Evolutionary conservation across 2,797 vertebrate genomes (phyloP), one percentile per base, ranked within the genome.

Genomic region (Adelosebastes latens): DNA sequence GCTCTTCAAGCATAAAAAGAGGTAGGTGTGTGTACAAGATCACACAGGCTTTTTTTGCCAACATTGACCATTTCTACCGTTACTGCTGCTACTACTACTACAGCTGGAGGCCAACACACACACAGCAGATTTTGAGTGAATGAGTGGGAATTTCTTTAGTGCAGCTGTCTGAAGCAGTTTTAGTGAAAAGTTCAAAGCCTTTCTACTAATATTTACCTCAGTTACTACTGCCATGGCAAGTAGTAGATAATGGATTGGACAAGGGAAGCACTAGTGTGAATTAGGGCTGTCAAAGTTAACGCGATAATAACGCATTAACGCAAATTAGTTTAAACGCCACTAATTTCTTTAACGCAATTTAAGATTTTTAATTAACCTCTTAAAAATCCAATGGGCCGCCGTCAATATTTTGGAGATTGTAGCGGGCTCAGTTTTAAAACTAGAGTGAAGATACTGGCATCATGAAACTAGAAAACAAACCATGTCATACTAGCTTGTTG

Each of bases 1-100:
- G 67, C 55, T 81, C 73, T 67, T 80, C 69, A 73, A 81, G 84
- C 69, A 83, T 72, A 69, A 71, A 75, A 82, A 73, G 25, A 67
- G 31, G 25, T 63, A 64, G 60, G 52, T 59, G 34, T 59, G 34
- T 70, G 60, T 66, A 53, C 70, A 80, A 52, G 4, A 58, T 61
- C 25, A 25, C 67, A 31, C 69, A 64, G 60, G 69, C 72, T 66
- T 66, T 59, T 53, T 25, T 39, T 58, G 72, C 42, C 27, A 73
- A 62, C 63, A 0, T 1, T 60, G 72, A 66, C 55, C 25, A 62
- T 52, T 84, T 67, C 24, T 2, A 36, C 58, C n/a, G 24, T 16
- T 12, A 66, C 34, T 59, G 16, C 29, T 59, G 31, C 46, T 67
- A 12, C 49, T 67, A 31, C 32, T 59, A 36, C 46, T 61, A 12